A percentile compares a stretch with the other conserved stretches of the same genome.
Evolutionary conservation across 2,797 vertebrate genomes (phyloP).

Genomic region (Mycteria americana): DNA sequence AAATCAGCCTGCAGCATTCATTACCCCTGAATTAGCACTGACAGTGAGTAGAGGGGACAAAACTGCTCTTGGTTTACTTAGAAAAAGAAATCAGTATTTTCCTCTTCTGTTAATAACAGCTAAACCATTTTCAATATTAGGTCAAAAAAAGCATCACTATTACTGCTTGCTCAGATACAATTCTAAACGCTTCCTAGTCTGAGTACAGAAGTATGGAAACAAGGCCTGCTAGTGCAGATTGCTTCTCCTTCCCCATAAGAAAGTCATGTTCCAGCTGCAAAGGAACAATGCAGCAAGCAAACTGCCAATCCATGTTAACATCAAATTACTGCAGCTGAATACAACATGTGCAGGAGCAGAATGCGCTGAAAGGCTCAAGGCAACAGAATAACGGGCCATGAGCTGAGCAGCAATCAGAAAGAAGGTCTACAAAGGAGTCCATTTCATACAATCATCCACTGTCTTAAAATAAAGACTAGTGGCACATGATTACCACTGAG

Average conservation of each 20-base stretch:
- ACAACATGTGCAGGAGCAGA: neutral
- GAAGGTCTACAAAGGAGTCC: neutral
- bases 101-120: neutral
- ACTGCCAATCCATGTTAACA: neutral
- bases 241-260: neutral
- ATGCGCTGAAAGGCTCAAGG: neutral
- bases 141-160: neutral
- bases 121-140: neutral
- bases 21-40: neutral
- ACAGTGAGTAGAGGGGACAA: neutral
- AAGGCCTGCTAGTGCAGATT: neutral
- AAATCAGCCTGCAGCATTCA: neutral
- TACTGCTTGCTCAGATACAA: neutral
- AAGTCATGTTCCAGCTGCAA: neutral
- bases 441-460: neutral
- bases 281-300: neutral
- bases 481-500: accelerated
- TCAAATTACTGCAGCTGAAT: neutral
- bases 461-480: neutral
- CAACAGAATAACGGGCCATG: neutral
- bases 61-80: neutral
- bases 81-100: neutral
- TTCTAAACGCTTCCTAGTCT: neutral
- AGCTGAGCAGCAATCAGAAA: neutral
- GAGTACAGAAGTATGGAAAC: neutral